Evolutionary conservation across 2,113 vertebrate species (phyloP).

Genomic region (Tychaedon coryphoeus): DNA sequence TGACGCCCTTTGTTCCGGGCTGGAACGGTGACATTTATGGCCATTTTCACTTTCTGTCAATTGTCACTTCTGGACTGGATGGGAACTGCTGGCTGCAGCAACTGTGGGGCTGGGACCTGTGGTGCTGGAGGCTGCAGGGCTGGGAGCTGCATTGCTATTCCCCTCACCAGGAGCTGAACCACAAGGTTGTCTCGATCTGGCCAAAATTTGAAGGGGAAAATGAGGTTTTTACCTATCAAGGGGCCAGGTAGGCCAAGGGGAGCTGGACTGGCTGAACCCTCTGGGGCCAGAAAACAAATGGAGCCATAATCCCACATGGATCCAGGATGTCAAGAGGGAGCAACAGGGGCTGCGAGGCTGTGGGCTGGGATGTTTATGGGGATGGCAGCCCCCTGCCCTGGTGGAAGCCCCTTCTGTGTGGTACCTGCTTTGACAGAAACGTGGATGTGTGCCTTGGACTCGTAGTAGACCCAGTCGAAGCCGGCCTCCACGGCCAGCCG

Average conservation of each 20-base stretch:
- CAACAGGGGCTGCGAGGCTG: rapidly evolving
- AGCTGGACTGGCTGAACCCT: not conserved
- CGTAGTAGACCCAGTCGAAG: constrained; percentile 98
- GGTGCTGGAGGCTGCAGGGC: not conserved
- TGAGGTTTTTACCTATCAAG: rapidly evolving
- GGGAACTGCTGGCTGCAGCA: not conserved
- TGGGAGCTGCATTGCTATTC: not conserved
- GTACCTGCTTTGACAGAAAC: constrained; percentile 97
- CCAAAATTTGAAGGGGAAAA: not conserved
- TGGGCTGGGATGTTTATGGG: rapidly evolving
- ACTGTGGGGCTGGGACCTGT: not conserved
- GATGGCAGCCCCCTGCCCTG: rapidly evolving
- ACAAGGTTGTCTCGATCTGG: rapidly evolving
- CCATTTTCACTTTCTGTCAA: constrained; percentile 34
- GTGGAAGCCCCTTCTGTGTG: not conserved
- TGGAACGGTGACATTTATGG: constrained; percentile 42
- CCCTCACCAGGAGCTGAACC: not conserved
- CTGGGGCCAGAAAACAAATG: rapidly evolving
- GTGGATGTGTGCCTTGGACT: constrained; percentile 94
- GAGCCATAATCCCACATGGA: not conserved
- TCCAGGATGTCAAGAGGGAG: not conserved
- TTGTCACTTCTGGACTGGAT: not conserved
- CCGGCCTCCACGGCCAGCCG: constrained; percentile 95
- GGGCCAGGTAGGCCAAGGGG: rapidly evolving
- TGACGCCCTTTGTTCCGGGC: constrained; percentile 39